Evolutionary conservation across 2,888 invertebrate species (phyloP).

Genomic region (Suillia variegata): DNA sequence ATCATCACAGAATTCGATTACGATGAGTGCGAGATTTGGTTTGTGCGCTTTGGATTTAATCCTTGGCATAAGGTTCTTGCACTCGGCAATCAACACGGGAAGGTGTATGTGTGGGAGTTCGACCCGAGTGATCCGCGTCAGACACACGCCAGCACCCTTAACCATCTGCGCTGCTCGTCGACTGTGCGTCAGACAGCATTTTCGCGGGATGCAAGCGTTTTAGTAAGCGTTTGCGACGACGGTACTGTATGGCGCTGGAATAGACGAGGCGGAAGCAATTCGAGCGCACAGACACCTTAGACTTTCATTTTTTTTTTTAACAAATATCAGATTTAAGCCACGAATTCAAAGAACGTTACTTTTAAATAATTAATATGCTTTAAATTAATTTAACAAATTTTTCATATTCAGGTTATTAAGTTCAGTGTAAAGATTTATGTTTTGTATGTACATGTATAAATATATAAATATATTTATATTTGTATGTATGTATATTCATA

Average conservation of each 20-base stretch:
- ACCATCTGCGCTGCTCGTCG: conserved; percentile 85
- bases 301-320: too few relatives aligned
- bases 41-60: conserved; percentile 92
- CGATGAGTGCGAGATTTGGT: conserved; percentile 97
- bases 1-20: conserved; percentile 90
- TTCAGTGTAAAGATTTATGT: too few relatives aligned
- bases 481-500: too few relatives aligned
- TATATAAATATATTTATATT: too few relatives aligned
- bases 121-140: conserved; percentile 83
- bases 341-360: conserved; percentile 38
- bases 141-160: conserved; percentile 77
- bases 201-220: conserved; percentile 82
- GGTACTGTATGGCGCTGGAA: conserved; percentile 98
- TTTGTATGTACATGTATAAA: too few relatives aligned
- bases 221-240: conserved; percentile 95
- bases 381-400: conserved; percentile 6
- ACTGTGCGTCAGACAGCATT: conserved; percentile 92
- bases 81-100: conserved; percentile 92
- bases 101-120: conserved; percentile 94
- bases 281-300: not conserved
- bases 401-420: too few relatives aligned
- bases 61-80: conserved; percentile 91
- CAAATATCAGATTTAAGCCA: conserved; percentile 42
- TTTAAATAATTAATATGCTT: conserved; percentile 27
- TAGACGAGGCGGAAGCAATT: conserved; percentile 42